Conservation (phyloP, 92 coral and sea anemone genomes). For the Pocillopora grandis region DNA sequence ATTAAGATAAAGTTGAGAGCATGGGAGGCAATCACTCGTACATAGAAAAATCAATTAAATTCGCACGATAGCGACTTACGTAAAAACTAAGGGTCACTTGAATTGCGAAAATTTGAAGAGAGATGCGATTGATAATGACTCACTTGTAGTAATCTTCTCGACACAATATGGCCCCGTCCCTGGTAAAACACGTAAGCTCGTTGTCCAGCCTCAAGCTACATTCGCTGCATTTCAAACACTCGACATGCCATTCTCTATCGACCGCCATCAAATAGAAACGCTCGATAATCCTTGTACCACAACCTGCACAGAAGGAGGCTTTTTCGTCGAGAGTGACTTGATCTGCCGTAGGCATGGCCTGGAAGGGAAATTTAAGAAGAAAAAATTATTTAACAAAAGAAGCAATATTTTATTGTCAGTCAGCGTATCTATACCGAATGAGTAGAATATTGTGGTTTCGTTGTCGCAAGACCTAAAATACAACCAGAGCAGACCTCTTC, state of each 20-base stretch:
- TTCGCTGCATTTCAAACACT: constrained; percentile 92
- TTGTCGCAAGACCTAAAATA: no score
- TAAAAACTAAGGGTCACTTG: no score
- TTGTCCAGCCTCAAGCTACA: constrained; percentile 84
- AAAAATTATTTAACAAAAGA: not conserved
- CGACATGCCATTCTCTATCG: constrained; percentile 86
- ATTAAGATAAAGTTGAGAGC: no score
- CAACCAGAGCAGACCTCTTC: no score
- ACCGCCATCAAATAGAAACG: constrained; percentile 92
- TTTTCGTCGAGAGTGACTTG: constrained; percentile 69
- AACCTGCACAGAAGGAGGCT: constrained; percentile 82
- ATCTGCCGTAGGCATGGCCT: constrained; percentile 78
- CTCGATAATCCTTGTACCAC: constrained; percentile 81
- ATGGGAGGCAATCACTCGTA: no score
- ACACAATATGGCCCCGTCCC: constrained; percentile 88
- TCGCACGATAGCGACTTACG: no score
- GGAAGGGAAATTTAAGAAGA: constrained; percentile 10
- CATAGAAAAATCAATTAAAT: no score
- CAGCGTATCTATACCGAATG: no score
- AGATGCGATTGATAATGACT: constrained; percentile 1
- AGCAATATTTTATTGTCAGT: not conserved
- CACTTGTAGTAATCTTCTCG: constrained; percentile 93
- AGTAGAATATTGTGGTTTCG: no score
- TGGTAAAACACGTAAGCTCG: constrained; percentile 92
- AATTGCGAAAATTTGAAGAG: not conserved